phyloP scores from a whole-genome alignment of 1,140 invertebrate species.

The Pinna nobilis region DNA sequence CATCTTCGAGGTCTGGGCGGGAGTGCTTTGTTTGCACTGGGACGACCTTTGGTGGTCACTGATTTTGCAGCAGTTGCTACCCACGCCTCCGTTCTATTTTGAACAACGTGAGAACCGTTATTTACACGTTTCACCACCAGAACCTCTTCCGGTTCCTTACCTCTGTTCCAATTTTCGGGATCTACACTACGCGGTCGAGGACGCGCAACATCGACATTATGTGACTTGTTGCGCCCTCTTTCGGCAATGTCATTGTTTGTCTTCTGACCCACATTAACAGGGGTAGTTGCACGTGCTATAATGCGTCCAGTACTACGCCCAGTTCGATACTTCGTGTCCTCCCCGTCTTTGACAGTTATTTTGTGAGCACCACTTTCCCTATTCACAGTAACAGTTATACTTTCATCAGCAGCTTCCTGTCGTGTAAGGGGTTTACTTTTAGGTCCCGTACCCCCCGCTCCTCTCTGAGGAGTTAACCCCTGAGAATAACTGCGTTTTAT shows the following conservation, averaged over 20 bases:
- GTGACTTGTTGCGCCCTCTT: constrained; percentile 10
- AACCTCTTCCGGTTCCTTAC: constrained; percentile 9
- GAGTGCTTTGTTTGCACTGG: constrained; percentile 41
- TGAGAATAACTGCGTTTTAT: constrained; percentile 16
- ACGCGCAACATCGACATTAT: constrained; percentile 15
- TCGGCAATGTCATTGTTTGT: constrained; percentile 8
- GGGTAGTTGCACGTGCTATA: constrained; percentile 29
- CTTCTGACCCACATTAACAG: constrained; percentile 5
- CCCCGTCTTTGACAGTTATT: constrained; percentile 38
- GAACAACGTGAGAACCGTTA: constrained; percentile 28
- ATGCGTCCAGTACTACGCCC: constrained; percentile 22
- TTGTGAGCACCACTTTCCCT: constrained; percentile 42
- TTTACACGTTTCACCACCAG: constrained; percentile 21
- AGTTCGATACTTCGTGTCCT: constrained; percentile 28
- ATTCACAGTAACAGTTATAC: constrained; percentile 43
- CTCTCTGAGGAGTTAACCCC: constrained; percentile 22
- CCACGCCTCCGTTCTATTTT: constrained; percentile 64
- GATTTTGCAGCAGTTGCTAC: constrained; percentile 58
- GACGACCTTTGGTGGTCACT: constrained; percentile 30
- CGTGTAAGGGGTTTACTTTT: constrained; percentile 29
- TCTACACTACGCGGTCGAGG: constrained; percentile 47
- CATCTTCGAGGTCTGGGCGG: constrained; percentile 43
- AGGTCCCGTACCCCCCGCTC: constrained; percentile 18
- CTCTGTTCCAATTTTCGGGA: constrained; percentile 30
- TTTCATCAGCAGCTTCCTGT: constrained; percentile 41